phyloP scores from a whole-genome alignment of 1,140 invertebrate genomes.

The Chrysopa pallens region DNA sequence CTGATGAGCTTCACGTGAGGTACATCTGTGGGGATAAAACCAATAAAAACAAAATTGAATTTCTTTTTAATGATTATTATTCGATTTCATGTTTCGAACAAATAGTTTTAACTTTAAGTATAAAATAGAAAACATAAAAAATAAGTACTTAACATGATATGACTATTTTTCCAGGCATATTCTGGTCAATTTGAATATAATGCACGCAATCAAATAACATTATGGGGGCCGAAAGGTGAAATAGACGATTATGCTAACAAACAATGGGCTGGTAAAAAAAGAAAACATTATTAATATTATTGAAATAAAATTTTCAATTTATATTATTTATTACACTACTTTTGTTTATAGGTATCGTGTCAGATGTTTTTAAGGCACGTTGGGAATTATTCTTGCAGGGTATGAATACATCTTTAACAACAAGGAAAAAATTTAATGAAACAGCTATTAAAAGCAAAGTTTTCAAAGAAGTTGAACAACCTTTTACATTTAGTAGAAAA shows the following conservation, averaged over 20 bases:
- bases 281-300: too few relatives aligned
- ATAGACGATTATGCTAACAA: conserved; percentile 82
- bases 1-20: too few relatives aligned
- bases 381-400: conserved; percentile 46
- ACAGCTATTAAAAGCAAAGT: conserved; percentile 30
- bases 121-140: too few relatives aligned
- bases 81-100: too few relatives aligned
- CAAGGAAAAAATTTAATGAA: conserved; percentile 28
- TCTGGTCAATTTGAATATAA: conserved; percentile 53
- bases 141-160: too few relatives aligned
- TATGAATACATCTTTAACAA: conserved; percentile 28
- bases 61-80: too few relatives aligned
- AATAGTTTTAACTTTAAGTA: too few relatives aligned
- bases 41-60: too few relatives aligned
- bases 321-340: too few relatives aligned
- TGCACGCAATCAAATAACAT: conserved; percentile 78
- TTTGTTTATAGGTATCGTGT: conserved; percentile 26
- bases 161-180: too few relatives aligned
- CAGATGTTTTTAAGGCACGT: conserved; percentile 46
- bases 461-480: conserved; percentile 42
- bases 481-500: conserved; percentile 39
- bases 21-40: too few relatives aligned
- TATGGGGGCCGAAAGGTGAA: conserved; percentile 79
- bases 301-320: too few relatives aligned
- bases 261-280: conserved; percentile 65